These are phyloP conservation scores for Brachionus rubens DNA, from an alignment of 1,140 invertebrate genomes.

Conservation along the genomic window DNA sequence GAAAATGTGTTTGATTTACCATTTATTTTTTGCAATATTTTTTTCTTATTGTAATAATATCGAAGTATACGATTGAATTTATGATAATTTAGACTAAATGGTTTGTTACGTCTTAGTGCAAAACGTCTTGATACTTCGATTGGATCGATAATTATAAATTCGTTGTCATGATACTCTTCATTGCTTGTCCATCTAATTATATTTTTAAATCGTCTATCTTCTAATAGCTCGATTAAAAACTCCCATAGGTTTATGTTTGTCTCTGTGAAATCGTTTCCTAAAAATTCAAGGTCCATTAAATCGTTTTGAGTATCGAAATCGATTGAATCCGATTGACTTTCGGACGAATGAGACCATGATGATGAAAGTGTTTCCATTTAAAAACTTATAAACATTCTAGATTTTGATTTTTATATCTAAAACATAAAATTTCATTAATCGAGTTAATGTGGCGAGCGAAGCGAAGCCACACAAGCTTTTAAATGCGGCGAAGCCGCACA, in stretches of 20 bases:
- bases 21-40: conserved; percentile 86
- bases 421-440: too few relatives aligned
- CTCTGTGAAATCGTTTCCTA: conserved; percentile 75
- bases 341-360: not conserved
- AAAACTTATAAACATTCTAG: not conserved
- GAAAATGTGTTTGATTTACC: conserved; percentile 96
- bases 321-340: conserved; percentile 33
- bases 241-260: conserved; percentile 72
- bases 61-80: conserved; percentile 89
- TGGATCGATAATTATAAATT: conserved; percentile 96
- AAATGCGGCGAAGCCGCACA: too few relatives aligned
- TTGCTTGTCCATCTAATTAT: conserved; percentile 93
- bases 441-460: too few relatives aligned
- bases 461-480: too few relatives aligned
- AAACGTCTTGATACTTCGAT: conserved; percentile 93
- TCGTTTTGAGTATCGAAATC: not conserved
- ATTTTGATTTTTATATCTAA: not conserved
- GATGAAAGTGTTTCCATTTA: not conserved
- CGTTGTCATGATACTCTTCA: conserved; percentile 76
- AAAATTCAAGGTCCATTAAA: conserved; percentile 26
- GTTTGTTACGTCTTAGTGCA: conserved; percentile 96
- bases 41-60: conserved; percentile 93
- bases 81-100: conserved; percentile 95
- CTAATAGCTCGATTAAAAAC: conserved; percentile 88
- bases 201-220: conserved; percentile 88